Base-by-base conservation (phyloP, 2,113 vertebrate species). In the Prinia subflava region DNA sequence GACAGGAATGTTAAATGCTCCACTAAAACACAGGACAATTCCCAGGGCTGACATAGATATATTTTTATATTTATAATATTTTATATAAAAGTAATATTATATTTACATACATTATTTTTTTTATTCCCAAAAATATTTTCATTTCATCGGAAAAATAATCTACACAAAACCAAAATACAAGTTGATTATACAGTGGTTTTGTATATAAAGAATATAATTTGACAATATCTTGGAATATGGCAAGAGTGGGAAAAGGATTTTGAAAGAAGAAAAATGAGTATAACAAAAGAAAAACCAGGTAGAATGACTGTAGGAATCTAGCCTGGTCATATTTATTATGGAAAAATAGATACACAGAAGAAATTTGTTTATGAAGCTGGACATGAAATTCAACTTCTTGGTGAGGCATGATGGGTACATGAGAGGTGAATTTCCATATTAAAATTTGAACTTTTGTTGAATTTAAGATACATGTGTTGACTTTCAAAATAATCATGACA, bases 391-490 rank as follows among this genome's bases (percentile, higher is more conserved):
- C 46, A 83, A 1, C 35, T 82, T 79, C 62, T 70, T 75, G 28
- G 5, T 89, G n/a, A 77, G 27, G 22, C 33, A 53, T 62, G 49
- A 88, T 46, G 53, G 17, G n/a, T 79, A 87, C 42, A 30, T 24
- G 13, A 93, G 94, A 83, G 18, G 20, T 74, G 46, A 78, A 86
- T 56, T 87, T 25, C 27, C 39, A 15, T 22, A 52, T 49, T 68
- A 27, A 20, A 85, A 31, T 41, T 22, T 28, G 3, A 15, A 53
- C 2, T 13, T 76, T 46, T 73, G 12, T 64, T 76, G 11, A 44
- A 56, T 76, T 80, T 69, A 62, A 65, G 31, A 28, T 25, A n/a
- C 2, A 41, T 33, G 2, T 0, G 0, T 42, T 65, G 13, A 7
- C 10, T 83, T 87, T 62, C 19, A 57, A 74, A 92, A 68, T 57